Conservation (phyloP, 2,888 invertebrate genomes). For the Sycophila texana region DNA sequence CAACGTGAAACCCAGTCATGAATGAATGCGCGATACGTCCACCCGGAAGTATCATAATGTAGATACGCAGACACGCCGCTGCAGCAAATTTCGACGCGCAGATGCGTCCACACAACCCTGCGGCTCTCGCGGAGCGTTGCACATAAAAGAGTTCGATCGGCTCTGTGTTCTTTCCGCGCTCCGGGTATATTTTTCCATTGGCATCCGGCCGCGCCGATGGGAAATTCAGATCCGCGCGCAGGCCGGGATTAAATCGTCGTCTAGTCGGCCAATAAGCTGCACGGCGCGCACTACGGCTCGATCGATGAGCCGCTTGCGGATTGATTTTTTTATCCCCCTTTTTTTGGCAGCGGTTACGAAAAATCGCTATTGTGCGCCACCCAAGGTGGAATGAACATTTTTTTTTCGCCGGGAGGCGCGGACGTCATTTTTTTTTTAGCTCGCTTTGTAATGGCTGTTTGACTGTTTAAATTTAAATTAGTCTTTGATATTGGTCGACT, state of each 20-base stretch:
- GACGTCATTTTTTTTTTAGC: slow-evolving; percentile 1
- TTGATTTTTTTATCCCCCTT: slow-evolving; percentile 18
- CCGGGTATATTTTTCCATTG: slow-evolving; percentile 34
- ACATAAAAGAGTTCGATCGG: slow-evolving; percentile 27
- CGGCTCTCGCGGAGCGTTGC: too few relatives aligned
- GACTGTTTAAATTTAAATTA: too few relatives aligned
- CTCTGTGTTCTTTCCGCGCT: neutral
- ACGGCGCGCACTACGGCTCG: neutral
- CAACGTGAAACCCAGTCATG: too few relatives aligned
- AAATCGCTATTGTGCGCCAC: slow-evolving; percentile 1
- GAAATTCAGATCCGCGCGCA: slow-evolving; percentile 14
- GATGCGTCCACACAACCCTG: too few relatives aligned
- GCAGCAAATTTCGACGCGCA: too few relatives aligned
- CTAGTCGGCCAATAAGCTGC: slow-evolving; percentile 40
- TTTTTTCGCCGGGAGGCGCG: neutral
- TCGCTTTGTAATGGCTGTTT: too few relatives aligned
- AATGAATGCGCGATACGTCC: too few relatives aligned
- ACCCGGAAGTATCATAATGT: too few relatives aligned
- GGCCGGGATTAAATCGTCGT: slow-evolving; percentile 48
- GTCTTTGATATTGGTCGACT: too few relatives aligned
- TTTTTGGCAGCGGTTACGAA: neutral
- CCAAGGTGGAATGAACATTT: neutral
- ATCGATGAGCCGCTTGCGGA: slow-evolving; percentile 10
- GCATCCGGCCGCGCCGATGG: slow-evolving; percentile 24
- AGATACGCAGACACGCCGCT: too few relatives aligned